phyloP scores from a whole-genome alignment of 2,797 vertebrate genomes.

The Falco biarmicus region DNA sequence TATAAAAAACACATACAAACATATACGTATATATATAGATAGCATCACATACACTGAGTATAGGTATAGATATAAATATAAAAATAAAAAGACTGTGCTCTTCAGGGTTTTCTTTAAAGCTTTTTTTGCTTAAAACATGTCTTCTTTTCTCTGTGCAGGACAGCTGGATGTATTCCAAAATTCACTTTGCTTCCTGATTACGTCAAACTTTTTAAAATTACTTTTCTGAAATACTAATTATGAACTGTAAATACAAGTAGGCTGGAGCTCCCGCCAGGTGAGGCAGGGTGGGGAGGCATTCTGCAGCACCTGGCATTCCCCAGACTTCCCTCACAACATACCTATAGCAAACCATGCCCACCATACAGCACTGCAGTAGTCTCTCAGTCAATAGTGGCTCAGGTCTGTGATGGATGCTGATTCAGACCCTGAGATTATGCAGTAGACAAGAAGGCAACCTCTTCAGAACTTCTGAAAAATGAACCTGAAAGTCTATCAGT shows the following conservation, averaged over 20 bases:
- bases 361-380: accelerated
- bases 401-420: not conserved
- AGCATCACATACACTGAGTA: not conserved
- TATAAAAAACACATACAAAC: not conserved
- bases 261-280: accelerated
- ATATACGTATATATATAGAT: not conserved
- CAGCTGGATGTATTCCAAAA: not conserved
- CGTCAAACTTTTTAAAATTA: not conserved
- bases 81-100: conserved; percentile 9
- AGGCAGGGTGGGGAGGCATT: not conserved
- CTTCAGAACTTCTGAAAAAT: not conserved
- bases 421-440: not conserved
- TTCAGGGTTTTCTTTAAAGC: not conserved
- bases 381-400: not conserved
- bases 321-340: accelerated
- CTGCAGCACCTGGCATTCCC: not conserved
- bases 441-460: not conserved
- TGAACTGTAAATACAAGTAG: not conserved
- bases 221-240: not conserved
- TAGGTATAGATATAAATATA: not conserved
- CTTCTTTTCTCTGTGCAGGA: not conserved
- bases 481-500: not conserved
- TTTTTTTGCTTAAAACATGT: not conserved
- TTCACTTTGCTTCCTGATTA: not conserved
- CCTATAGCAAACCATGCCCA: not conserved